Evolutionary conservation across 1,140 invertebrate genomes (phyloP), one percentile per base, ranked within the genome.

Genomic region (Cotesia glomerata): DNA sequence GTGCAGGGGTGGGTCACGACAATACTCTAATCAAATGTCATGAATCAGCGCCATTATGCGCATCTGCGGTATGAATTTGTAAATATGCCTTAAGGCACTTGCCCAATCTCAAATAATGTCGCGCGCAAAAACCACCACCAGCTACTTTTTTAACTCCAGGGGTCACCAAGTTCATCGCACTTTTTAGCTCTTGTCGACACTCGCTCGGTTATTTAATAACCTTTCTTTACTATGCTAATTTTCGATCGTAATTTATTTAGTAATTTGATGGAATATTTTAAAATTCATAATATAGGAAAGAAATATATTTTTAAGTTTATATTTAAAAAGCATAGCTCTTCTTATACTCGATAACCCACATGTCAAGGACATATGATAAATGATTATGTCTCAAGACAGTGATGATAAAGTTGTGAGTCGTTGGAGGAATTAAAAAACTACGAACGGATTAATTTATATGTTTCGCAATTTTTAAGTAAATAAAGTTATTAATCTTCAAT

Each of bases 1-100:
- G 35, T 51, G 14, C 32, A 69, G 68, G 39, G 56, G 52, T 49
- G 35, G 79, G 75, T 64, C 67, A 77, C 82, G 85, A 85, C 84
- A 85, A 85, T 86, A 78, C 85, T 84, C 82, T 86, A 86, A 86
- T 86, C 85, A 86, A 86, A 86, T 86, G 83, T 85, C 84, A 86
- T 79, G 83, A 86, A 86, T 86, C 84, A 85, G 84, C 81, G 80
- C 80, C 80, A 85, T 85, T 85, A 85, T 84, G 82, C 82, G 82
- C 85, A 86, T 86, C 85, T 86, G 85, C 82, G 81, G 76, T 80
- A 79, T 85, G 84, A 86, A 86, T 86, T 85, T 84, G 81, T 84
- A 85, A 86, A 86, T 85, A 85, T 80, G 79, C 81, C 84, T 76
- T 65, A 63, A 75, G 80, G 84, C 82, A 74, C 34, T 73, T 35